Evolutionary conservation across 2,888 invertebrate species (phyloP), one percentile per base, ranked within the genome.

Genomic region (Catocala sponsa): DNA sequence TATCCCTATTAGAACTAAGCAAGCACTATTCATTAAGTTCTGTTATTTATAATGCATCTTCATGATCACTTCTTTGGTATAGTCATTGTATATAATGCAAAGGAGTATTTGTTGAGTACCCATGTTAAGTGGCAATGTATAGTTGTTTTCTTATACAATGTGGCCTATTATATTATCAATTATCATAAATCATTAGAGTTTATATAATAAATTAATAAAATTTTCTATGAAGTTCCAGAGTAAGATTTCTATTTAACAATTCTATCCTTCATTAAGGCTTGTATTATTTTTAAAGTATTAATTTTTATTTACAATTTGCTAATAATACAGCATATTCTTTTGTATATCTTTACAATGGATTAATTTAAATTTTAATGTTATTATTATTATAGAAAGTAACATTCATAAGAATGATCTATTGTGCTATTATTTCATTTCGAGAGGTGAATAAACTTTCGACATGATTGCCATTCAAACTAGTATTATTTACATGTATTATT

Each of bases 251-350:
- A 88, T 92, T 86, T 90, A 90, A 89, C 85, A 86, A 78, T 82
- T 86, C 85, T 88, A 85, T 87, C 83, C 79, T 78, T 80, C 80
- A 77, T 80, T 84, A 87, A 86, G 87, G 88, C 89, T 91, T 92
- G 90, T 92, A 92, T 93, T 91, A 91, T 85, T 88, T 70, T 87
- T 79, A 86, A 87, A 93, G 91, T 92, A 93, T 94, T 92, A 89
- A 91, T 89, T 81, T 82, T 85, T 83, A 83, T 85, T 82, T 83
- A 82, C 78, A 78, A 79, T 75, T 78, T 82, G 80, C 83, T 78
- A 81, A 73, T 78, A 69, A 79, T 80, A 76, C 35, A 52, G 5
- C 71, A 61, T 59, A 74, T 78, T 79, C 69, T 78, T 76, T 79
- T 75, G 25, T 65, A 55, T 59, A 54, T 63, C 54, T 59, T 62